A percentile compares a stretch with the other conserved stretches of the same genome.
These are phyloP conservation scores for Phrynosoma blainvillii DNA, from an alignment of 2,113 vertebrate genomes.

Conservation along the genomic window DNA sequence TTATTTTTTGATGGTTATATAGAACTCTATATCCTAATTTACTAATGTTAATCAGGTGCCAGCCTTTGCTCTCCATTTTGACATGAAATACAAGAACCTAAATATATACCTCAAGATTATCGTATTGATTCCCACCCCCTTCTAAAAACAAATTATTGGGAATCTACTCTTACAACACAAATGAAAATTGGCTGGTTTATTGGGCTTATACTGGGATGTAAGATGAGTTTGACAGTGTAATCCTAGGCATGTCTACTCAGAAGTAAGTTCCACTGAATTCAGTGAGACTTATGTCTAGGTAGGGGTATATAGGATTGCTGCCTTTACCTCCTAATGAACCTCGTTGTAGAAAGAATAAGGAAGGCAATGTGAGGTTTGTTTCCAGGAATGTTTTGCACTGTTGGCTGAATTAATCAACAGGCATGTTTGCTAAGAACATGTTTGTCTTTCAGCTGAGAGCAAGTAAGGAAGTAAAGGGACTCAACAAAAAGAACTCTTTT, in stretches of 20 bases:
- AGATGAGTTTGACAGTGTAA: slow-evolving; percentile 59
- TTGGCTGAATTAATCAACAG: slow-evolving; percentile 58
- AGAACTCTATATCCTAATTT: slow-evolving; percentile 81
- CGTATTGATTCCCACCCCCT: slow-evolving; percentile 54
- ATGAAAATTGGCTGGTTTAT: slow-evolving; percentile 74
- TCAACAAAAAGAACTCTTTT: slow-evolving; percentile 53
- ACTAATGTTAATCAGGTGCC: slow-evolving; percentile 86
- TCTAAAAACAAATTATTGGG: slow-evolving; percentile 50
- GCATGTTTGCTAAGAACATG: slow-evolving; percentile 67
- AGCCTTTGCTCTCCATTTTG: slow-evolving; percentile 97
- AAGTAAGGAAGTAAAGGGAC: slow-evolving; percentile 21
- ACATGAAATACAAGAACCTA: slow-evolving; percentile 93
- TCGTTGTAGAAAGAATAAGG: slow-evolving; percentile 72
- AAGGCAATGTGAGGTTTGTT: slow-evolving; percentile 64
- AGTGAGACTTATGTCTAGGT: not conserved
- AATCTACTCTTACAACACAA: slow-evolving; percentile 58
- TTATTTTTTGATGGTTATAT: slow-evolving; percentile 83
- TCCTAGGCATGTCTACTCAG: not conserved
- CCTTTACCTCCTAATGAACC: slow-evolving; percentile 68
- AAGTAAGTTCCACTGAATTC: not conserved
- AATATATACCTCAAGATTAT: slow-evolving; percentile 95
- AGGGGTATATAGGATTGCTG: not conserved
- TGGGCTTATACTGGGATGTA: slow-evolving; percentile 69
- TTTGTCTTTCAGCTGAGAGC: slow-evolving; percentile 73
- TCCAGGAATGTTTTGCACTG: slow-evolving; percentile 70